Conservation (phyloP, 2,888 invertebrate genomes). For the Drosophila rellima region DNA sequence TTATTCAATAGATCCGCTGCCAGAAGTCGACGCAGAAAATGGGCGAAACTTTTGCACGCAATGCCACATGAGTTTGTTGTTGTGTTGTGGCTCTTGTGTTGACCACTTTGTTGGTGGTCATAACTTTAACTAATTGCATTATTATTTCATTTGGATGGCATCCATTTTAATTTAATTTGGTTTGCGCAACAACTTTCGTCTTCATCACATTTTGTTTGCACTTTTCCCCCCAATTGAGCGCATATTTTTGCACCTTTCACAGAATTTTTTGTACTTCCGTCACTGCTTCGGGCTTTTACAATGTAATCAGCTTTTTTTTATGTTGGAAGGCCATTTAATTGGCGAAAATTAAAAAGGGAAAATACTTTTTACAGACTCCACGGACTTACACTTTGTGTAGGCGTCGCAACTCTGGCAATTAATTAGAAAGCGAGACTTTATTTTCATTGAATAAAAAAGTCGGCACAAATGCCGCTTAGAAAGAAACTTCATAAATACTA, state of each 20-base stretch:
- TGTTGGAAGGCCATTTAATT: constrained; percentile 67
- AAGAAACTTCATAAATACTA: constrained; percentile 44
- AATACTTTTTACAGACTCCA: constrained; percentile 53
- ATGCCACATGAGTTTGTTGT: constrained; percentile 1
- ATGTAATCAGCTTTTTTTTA: constrained; percentile 57
- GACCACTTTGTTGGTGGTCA: constrained; percentile 47
- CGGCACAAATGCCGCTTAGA: constrained; percentile 46
- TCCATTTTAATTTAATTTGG: constrained; percentile 71
- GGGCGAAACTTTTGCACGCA: constrained; percentile 59
- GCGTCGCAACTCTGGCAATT: constrained; percentile 69
- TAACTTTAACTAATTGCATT: constrained; percentile 68
- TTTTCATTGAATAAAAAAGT: constrained; percentile 47
- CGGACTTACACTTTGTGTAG: constrained; percentile 61
- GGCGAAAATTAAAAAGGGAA: constrained; percentile 82
- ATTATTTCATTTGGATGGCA: constrained; percentile 71
- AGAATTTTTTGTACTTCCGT: constrained; percentile 76
- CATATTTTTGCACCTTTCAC: constrained; percentile 77
- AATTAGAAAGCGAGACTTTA: constrained; percentile 80
- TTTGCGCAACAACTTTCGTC: constrained; percentile 80
- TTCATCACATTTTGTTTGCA: constrained; percentile 69
- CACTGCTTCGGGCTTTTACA: constrained; percentile 41
- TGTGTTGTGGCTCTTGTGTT: constrained; percentile 16
- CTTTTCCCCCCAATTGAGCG: constrained; percentile 50
- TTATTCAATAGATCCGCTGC: constrained; percentile 65
- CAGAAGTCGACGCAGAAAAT: constrained; percentile 38